A percentile compares a stretch with the other conserved stretches of the same genome.
phyloP scores from a whole-genome alignment of 1,140 invertebrate genomes.

The Tenebrio molitor region DNA sequence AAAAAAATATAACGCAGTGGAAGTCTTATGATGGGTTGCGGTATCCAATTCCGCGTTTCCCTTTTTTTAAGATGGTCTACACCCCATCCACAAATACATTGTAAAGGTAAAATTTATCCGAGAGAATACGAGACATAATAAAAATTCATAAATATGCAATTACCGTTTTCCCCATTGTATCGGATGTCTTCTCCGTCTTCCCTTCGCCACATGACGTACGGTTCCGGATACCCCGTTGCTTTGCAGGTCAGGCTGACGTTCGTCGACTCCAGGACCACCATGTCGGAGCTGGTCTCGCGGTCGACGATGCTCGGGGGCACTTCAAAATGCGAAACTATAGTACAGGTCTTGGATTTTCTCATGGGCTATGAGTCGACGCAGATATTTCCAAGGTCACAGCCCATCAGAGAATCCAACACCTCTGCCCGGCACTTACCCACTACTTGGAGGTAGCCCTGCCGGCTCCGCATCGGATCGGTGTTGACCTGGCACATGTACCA shows the following conservation, averaged over 20 bases:
- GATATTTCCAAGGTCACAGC: too few relatives aligned
- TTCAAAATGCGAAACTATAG: conserved; percentile 53
- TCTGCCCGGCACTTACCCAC: conserved; percentile 82
- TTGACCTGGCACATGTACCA: conserved; percentile 91
- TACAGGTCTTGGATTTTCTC: too few relatives aligned
- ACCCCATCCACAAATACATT: conserved; percentile 2
- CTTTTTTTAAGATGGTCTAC: conserved; percentile 5
- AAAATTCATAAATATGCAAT: conserved; percentile 54
- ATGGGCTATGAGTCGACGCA: too few relatives aligned
- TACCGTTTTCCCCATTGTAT: conserved; percentile 70
- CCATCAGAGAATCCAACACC: too few relatives aligned
- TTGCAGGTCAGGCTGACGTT: conserved; percentile 91
- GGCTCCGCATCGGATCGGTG: conserved; percentile 87
- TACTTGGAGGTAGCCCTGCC: conserved; percentile 89
- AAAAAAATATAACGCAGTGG: conserved; percentile 23
- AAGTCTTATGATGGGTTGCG: conserved; percentile 12
- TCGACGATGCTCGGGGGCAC: conserved; percentile 89
- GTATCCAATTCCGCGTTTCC: conserved; percentile 31
- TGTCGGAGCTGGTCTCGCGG: conserved; percentile 88
- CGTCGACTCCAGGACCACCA: conserved; percentile 89
- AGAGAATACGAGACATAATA: conserved; percentile 43
- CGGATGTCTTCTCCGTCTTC: conserved; percentile 90
- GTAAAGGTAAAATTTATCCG: conserved; percentile 39
- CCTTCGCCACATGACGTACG: conserved; percentile 91
- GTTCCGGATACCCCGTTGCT: conserved; percentile 90